phyloP scores from a whole-genome alignment of 2,113 vertebrate species.

The Anarhynchus alexandrinus region DNA sequence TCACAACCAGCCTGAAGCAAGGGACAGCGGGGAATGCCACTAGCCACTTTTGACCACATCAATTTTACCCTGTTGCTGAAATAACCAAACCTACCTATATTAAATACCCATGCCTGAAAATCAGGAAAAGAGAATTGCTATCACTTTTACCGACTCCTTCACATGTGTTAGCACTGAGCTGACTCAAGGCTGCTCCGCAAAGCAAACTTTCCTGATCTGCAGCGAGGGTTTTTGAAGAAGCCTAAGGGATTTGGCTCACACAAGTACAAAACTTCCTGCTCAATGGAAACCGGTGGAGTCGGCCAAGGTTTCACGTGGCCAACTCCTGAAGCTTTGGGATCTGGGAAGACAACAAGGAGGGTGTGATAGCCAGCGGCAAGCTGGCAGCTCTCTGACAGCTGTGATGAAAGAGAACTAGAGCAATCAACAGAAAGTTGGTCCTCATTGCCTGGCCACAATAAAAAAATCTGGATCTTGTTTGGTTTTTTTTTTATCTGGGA shows the following conservation, averaged over 20 bases:
- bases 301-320: not conserved
- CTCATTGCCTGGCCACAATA: not conserved
- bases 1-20: not conserved
- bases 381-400: not conserved
- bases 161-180: not conserved
- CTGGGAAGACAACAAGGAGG: not conserved
- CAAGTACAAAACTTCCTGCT: not conserved
- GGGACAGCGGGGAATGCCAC: accelerated
- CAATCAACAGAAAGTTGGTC: not conserved
- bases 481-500: not conserved
- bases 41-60: not conserved
- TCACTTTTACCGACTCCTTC: not conserved
- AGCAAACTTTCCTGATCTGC: not conserved
- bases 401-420: not conserved
- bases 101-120: not conserved
- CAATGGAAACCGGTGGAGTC: not conserved
- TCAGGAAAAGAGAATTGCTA: not conserved
- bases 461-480: not conserved
- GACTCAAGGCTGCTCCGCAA: not conserved
- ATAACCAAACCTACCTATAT: not conserved
- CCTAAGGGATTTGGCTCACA: not conserved
- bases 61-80: not conserved
- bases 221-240: not conserved
- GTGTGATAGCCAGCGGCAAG: not conserved
- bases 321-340: not conserved